Percentiles rank a stretch among this genome's conserved stretches.
Conservation (phyloP, 1,140 invertebrate genomes). For the Teleopsis dalmanni region DNA sequence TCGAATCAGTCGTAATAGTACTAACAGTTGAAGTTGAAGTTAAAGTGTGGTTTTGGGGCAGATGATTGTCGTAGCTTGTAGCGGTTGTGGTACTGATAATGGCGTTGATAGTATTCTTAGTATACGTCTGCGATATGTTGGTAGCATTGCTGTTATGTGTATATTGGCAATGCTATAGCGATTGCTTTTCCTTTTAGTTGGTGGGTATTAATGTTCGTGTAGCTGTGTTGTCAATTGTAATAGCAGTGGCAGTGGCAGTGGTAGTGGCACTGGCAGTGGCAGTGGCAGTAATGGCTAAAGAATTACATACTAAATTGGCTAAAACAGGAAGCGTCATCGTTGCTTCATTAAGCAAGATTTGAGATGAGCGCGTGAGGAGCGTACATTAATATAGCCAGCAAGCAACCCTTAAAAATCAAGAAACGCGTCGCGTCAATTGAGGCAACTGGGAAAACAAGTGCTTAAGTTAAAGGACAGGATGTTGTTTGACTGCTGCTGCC, state of each 20-base stretch:
- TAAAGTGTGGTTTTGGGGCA: too few species aligned
- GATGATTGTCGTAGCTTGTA: too few species aligned
- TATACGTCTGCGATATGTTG: too few species aligned
- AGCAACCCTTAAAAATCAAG: constrained; percentile 3
- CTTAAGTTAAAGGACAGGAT: too few species aligned
- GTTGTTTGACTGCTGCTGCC: too few species aligned
- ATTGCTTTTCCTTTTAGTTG: background rate
- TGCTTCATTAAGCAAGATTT: constrained; percentile 44
- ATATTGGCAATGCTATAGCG: background rate
- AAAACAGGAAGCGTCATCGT: constrained; percentile 41
- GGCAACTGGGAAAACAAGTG: too few species aligned
- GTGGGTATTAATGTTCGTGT: constrained; percentile 1
- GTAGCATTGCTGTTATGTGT: too few species aligned
- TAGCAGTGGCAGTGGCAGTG: background rate
- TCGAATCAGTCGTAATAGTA: too few species aligned
- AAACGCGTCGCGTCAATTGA: constrained; percentile 4
- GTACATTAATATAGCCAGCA: background rate
- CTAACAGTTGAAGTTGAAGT: too few species aligned
- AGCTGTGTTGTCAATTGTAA: background rate
- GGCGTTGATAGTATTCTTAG: too few species aligned
- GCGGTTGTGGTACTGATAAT: too few species aligned
- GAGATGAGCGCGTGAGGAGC: constrained; percentile 17
- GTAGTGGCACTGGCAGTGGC: background rate
- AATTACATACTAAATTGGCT: constrained; percentile 44
- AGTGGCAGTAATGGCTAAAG: constrained; percentile 39